A percentile compares a stretch with the other conserved stretches of the same genome.
phyloP scores from a whole-genome alignment of 1,140 invertebrate genomes.

The Drosophila kurseongensis region DNA sequence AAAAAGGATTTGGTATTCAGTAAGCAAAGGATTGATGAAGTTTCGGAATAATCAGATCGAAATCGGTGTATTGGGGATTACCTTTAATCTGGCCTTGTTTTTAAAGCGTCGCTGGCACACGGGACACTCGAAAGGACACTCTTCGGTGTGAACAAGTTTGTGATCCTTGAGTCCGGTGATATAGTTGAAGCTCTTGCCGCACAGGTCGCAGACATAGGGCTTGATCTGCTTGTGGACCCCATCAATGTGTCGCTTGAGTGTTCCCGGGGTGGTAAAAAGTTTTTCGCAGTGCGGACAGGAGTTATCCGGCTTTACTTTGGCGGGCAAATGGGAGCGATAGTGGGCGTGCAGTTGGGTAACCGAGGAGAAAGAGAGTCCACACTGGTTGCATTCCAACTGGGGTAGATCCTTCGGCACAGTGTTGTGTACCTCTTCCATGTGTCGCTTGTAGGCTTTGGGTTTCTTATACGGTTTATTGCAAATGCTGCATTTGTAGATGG shows the following conservation, averaged over 20 bases:
- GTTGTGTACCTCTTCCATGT: constrained; percentile 62
- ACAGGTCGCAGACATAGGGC: constrained; percentile 85
- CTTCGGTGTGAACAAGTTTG: constrained; percentile 85
- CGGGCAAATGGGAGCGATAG: constrained; percentile 83
- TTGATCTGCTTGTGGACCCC: constrained; percentile 84
- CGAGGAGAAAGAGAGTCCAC: constrained; percentile 79
- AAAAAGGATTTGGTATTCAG: neutral
- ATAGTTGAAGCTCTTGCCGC: constrained; percentile 85
- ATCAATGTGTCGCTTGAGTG: constrained; percentile 84
- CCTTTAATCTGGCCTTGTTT: constrained; percentile 75
- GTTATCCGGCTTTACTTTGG: constrained; percentile 80
- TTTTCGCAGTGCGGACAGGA: constrained; percentile 79
- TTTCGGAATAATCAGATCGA: too few species aligned
- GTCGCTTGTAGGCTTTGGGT: constrained; percentile 57
- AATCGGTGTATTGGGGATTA: constrained; percentile 4
- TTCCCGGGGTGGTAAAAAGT: constrained; percentile 70
- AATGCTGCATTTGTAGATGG: constrained; percentile 47
- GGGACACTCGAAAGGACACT: constrained; percentile 85
- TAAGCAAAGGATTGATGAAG: too few species aligned
- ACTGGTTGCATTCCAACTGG: constrained; percentile 64
- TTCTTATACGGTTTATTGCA: constrained; percentile 69
- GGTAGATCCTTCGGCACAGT: constrained; percentile 45
- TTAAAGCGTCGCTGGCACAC: constrained; percentile 84
- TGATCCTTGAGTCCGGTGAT: constrained; percentile 85
- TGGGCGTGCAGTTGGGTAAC: constrained; percentile 79